These are phyloP conservation scores for Pelvicachromis taeniatus DNA, from an alignment of 2,113 vertebrate species.

Conservation along the genomic window DNA sequence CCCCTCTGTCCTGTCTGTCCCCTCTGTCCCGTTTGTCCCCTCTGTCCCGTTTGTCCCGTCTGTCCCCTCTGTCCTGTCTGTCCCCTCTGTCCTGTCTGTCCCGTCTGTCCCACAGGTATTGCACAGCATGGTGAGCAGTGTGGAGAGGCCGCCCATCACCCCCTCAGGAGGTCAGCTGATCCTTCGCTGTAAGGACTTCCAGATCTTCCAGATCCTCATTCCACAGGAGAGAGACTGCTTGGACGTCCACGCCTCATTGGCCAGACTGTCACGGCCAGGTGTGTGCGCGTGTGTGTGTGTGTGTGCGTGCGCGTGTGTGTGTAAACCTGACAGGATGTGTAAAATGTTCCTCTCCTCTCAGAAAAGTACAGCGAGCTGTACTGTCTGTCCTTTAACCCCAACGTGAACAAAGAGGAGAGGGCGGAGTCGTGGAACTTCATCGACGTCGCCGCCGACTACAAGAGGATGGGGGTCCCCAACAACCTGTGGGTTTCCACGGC, in stretches of 20 bases:
- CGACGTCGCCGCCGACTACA: slow-evolving; percentile 81
- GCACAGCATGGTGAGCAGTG: slow-evolving; percentile 87
- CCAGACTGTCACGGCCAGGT: slow-evolving; percentile 89
- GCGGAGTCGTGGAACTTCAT: slow-evolving; percentile 89
- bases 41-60: no score
- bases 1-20: no score
- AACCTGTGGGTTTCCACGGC: slow-evolving; percentile 85
- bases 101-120: slow-evolving; percentile 78
- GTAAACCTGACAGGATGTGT: not conserved
- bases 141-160: slow-evolving; percentile 83
- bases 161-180: slow-evolving; percentile 84
- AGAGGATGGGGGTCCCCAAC: slow-evolving; percentile 89
- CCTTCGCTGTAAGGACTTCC: slow-evolving; percentile 93
- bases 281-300: slow-evolving; percentile 32
- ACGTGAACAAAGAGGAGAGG: slow-evolving; percentile 85
- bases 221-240: slow-evolving; percentile 89
- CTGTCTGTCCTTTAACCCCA: slow-evolving; percentile 94
- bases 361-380: slow-evolving; percentile 93
- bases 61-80: no score
- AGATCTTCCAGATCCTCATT: slow-evolving; percentile 83
- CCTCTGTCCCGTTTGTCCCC: no score
- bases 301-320: slow-evolving; percentile 17
- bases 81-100: no score
- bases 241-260: slow-evolving; percentile 84
- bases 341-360: slow-evolving; percentile 28